Conservation (phyloP, 2,797 vertebrate genomes). For the Gymnoscopelus braueri region DNA sequence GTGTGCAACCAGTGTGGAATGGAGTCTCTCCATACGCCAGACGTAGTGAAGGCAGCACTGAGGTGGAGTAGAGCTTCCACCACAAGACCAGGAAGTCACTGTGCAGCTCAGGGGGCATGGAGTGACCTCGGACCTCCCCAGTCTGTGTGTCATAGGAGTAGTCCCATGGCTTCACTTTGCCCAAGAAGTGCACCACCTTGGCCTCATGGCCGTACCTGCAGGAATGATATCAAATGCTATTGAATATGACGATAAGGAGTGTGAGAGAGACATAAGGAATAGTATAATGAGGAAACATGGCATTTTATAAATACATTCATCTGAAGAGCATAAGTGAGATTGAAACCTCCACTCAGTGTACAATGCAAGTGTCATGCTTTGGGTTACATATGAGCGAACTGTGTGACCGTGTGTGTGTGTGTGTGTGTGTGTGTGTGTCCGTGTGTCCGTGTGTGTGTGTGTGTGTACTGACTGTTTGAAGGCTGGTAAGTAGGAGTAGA, state of each 20-base stretch:
- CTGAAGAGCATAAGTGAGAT: no score
- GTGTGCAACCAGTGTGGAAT: slow-evolving; percentile 67
- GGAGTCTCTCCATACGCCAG: slow-evolving; percentile 81
- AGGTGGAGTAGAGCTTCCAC: slow-evolving; percentile 88
- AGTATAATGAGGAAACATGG: no score
- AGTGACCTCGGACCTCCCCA: slow-evolving; percentile 83
- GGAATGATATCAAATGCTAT: not conserved
- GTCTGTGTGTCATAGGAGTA: slow-evolving; percentile 86
- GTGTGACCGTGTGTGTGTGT: no score
- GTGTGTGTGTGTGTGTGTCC: not conserved
- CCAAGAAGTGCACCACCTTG: slow-evolving; percentile 97
- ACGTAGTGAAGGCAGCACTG: slow-evolving; percentile 83
- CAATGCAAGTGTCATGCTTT: no score
- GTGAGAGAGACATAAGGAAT: not conserved
- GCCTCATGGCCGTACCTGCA: slow-evolving; percentile 89
- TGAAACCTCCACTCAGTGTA: no score
- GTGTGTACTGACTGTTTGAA: slow-evolving; percentile 92
- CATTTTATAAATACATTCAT: no score
- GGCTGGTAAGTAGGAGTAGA: slow-evolving; percentile 98
- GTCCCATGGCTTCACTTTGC: slow-evolving; percentile 92
- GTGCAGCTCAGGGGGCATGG: slow-evolving; percentile 74
- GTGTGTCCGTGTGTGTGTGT: slow-evolving; percentile 12
- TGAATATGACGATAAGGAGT: not conserved
- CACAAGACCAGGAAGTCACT: slow-evolving; percentile 91
- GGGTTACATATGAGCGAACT: no score